Evolutionary conservation across 2,113 vertebrate species (phyloP).

Genomic region (Tachycineta bicolor): DNA sequence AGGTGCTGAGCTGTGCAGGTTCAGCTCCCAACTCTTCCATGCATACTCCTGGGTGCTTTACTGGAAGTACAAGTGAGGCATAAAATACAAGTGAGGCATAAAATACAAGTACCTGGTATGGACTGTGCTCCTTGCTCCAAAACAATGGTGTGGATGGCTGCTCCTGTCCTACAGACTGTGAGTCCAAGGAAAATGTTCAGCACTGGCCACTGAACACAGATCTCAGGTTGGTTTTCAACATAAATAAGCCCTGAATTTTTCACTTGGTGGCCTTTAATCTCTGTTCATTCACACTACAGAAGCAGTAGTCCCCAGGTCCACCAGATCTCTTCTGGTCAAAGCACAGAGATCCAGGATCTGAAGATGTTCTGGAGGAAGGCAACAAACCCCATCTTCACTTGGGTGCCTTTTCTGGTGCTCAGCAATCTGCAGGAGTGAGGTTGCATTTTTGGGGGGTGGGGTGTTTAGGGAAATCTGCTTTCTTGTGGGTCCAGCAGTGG

Average conservation of each 20-base stretch:
- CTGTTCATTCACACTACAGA: not conserved
- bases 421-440: not conserved
- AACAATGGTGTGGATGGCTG: not conserved
- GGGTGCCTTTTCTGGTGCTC: not conserved
- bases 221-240: not conserved
- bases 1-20: not conserved
- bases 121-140: not conserved
- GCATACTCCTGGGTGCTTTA: not conserved
- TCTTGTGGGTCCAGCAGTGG: not conserved
- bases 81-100: not conserved
- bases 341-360: not conserved
- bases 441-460: not conserved
- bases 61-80: not conserved
- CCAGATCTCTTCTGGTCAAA: not conserved
- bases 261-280: not conserved
- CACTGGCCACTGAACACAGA: accelerated
- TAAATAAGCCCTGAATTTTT: not conserved
- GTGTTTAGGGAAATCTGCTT: not conserved
- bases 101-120: accelerated
- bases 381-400: not conserved
- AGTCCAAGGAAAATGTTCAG: not conserved
- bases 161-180: not conserved
- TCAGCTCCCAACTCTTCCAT: not conserved
- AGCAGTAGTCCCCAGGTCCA: not conserved
- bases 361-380: not conserved